Evolutionary conservation across 2,113 vertebrate genomes (phyloP).

Genomic region (Ellobius talpinus): DNA sequence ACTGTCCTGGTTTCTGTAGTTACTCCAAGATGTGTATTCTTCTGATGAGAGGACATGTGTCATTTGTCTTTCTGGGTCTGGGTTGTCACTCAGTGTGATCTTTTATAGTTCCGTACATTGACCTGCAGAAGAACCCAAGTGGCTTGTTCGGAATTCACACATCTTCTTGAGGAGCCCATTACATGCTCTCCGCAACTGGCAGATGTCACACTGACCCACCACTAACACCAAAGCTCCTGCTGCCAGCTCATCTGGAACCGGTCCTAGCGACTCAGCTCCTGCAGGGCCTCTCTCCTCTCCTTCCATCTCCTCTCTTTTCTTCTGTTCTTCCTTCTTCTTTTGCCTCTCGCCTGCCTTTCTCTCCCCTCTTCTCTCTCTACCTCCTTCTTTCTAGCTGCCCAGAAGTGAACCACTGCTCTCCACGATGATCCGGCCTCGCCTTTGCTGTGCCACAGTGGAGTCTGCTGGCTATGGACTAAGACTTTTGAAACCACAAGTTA

Average conservation of each 20-base stretch:
- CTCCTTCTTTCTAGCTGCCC: background rate
- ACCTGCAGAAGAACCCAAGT: background rate
- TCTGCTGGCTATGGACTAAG: background rate
- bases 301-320: background rate
- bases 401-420: background rate
- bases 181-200: background rate
- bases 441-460: fast-evolving
- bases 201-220: fast-evolving
- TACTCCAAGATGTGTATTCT: fast-evolving
- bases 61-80: background rate
- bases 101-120: background rate
- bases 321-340: background rate
- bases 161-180: background rate
- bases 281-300: no score
- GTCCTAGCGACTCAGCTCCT: background rate
- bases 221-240: background rate
- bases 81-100: background rate
- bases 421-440: background rate
- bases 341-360: no score
- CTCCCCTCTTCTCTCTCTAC: background rate
- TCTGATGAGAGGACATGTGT: background rate
- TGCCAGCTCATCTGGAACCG: fast-evolving
- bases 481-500: background rate
- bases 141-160: fast-evolving
- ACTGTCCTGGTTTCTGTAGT: no score